Base-by-base conservation (phyloP, 1,140 invertebrate genomes). In the Phymastichus coffea region DNA sequence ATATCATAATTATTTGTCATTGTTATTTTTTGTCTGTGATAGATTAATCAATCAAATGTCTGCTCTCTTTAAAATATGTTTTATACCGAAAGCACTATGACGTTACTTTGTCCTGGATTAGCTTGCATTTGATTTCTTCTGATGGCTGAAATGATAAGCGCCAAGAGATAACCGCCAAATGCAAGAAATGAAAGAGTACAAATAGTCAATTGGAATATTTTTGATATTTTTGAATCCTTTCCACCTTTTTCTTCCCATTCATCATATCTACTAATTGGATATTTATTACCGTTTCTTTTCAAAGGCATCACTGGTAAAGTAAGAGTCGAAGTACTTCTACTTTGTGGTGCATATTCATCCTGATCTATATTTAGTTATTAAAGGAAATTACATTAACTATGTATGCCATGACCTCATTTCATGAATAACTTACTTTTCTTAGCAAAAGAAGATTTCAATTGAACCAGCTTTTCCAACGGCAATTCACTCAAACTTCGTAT, bases 111-210 rank as follows among this genome's bases (percentile, higher is more conserved):
- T 12, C 53, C 22, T 3, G 52, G n/a, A 8, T 28, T 44, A 3
- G 41, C 38, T 1, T 46, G 52, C 1, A 4, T 55, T 1, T 64
- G 15, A 65, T 82, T 81, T 74, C 75, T 80, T 66, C 84, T 87
- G 7, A 90, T 82, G 0, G 87, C 86, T 59, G 86, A 84, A 3
- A 90, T 85, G 33, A 91, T 85, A 1, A 92, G 74, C 66, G 87
- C 88, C 0, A 92, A 69, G 10, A 92, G 72, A 70, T 91, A 91
- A 7, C 89, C 90, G 9, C 88, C 89, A 64, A 91, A 91, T 0
- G 89, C 89, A 2, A 91, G 70, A 72, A 92, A 91, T 0, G 90
- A 86, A 14, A 91, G 72, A 0, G 88, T 84, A 0, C 89, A 90
- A 4, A 92, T 80, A 0, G 88, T 85, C 19, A 88, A 76, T 44